Conservation (phyloP, 1,140 invertebrate genomes). For the Drosophila willistoni region DNA sequence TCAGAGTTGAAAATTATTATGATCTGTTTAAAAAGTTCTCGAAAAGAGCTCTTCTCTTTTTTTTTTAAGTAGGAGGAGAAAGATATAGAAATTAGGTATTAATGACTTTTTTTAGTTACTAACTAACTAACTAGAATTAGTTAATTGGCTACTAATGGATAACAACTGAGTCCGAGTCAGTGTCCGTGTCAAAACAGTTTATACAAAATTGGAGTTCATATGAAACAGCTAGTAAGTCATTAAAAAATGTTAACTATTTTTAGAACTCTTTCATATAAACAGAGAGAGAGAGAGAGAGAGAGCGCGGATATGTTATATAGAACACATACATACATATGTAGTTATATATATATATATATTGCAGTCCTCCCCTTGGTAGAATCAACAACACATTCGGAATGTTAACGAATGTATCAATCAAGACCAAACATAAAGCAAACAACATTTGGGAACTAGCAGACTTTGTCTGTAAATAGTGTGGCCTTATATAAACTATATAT, state of each 20-base stretch:
- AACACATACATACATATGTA: neutral
- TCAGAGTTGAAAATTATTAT: neutral
- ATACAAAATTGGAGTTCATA: too few relatives aligned
- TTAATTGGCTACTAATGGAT: too few relatives aligned
- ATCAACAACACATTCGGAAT: conserved; percentile 7
- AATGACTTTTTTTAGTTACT: too few relatives aligned
- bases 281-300: neutral
- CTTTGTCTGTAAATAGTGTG: conserved; percentile 39
- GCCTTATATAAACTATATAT: conserved; percentile 20
- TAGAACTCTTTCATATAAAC: neutral
- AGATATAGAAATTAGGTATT: neutral
- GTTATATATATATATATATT: neutral
- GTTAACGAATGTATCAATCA: conserved; percentile 41
- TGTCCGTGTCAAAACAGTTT: too few relatives aligned
- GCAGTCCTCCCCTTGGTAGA: neutral
- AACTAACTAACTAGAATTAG: too few relatives aligned
- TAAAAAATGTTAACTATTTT: neutral
- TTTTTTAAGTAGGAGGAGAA: too few relatives aligned
- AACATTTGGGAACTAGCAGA: conserved; percentile 26
- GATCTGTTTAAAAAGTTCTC: too few relatives aligned
- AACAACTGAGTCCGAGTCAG: too few relatives aligned
- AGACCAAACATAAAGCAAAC: conserved; percentile 42
- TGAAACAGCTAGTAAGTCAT: neutral
- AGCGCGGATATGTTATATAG: neutral
- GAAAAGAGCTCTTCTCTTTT: too few relatives aligned